A percentile compares a stretch with the other conserved stretches of the same genome.
Conservation (phyloP, 2,797 vertebrate genomes). For the Enteromius anoplus region DNA sequence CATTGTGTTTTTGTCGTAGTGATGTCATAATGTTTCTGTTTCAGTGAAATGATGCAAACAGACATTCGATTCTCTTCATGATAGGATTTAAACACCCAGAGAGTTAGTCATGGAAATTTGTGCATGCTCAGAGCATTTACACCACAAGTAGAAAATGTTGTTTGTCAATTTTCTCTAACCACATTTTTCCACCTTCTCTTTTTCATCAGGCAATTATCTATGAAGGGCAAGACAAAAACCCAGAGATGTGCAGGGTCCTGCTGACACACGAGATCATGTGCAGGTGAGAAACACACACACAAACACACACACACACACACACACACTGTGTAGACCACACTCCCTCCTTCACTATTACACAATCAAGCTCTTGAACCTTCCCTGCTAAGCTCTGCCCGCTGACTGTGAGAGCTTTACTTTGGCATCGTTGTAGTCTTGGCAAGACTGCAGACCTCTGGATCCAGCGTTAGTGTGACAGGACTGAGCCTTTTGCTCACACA, state of each 20-base stretch:
- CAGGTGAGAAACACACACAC: constrained; percentile 77
- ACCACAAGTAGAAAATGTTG: constrained; percentile 7
- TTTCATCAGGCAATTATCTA: constrained; percentile 88
- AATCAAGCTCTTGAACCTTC: constrained; percentile 53
- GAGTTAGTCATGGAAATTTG: constrained; percentile 44
- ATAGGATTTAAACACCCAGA: constrained; percentile 14
- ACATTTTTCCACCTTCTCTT: constrained; percentile 32
- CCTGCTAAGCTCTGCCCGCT: constrained; percentile 18
- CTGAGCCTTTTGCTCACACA: constrained; percentile 39
- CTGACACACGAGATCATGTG: constrained; percentile 99
- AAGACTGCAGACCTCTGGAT: constrained; percentile 25
- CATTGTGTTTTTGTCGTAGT: constrained; percentile 37
- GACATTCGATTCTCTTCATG: constrained; percentile 39
- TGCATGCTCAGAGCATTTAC: constrained; percentile 21
- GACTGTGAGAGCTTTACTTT: constrained; percentile 51
- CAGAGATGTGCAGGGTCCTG: constrained; percentile 98
- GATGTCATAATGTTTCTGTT: constrained; percentile 52
- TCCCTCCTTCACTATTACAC: constrained; percentile 50
- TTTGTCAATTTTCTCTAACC: constrained; percentile 38
- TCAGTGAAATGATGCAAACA: constrained; percentile 38
- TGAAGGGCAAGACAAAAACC: constrained; percentile 99
- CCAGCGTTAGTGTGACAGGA: constrained; percentile 37
- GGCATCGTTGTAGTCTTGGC: constrained; percentile 42
- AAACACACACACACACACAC: constrained; percentile 15
- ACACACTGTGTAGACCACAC: constrained; percentile 3